phyloP scores from a whole-genome alignment of 2,888 invertebrate species.

The Limenitis camilla region DNA sequence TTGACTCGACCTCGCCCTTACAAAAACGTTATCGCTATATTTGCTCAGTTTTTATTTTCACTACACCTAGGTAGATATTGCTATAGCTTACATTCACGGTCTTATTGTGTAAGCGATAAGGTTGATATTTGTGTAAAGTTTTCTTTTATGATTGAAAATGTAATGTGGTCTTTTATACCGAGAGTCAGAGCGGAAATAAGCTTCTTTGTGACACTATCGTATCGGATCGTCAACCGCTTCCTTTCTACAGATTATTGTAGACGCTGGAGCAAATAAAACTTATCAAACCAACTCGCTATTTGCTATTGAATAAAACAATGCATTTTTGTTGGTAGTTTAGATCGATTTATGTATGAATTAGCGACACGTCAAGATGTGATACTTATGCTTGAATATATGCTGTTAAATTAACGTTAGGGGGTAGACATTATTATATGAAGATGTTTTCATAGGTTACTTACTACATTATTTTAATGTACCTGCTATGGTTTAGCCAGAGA shows the following conservation, averaged over 20 bases:
- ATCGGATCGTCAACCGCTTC: constrained; percentile 69
- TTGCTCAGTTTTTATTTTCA: constrained; percentile 72
- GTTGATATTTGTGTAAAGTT: constrained; percentile 25
- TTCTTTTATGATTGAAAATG: constrained; percentile 33
- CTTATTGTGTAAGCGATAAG: constrained; percentile 20
- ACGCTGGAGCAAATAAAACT: constrained; percentile 63
- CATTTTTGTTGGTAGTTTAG: background rate
- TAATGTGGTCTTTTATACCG: constrained; percentile 49
- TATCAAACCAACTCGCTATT: constrained; percentile 35
- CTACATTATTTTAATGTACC: too few relatives aligned
- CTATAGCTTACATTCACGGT: constrained; percentile 13
- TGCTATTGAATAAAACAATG: background rate
- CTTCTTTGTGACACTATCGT: constrained; percentile 70
- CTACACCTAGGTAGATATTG: constrained; percentile 50
- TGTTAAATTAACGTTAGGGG: too few relatives aligned
- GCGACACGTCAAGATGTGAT: too few relatives aligned
- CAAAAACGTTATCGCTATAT: constrained; percentile 67
- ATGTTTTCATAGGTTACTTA: too few relatives aligned
- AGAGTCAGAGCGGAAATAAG: constrained; percentile 68
- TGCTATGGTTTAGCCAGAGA: too few relatives aligned
- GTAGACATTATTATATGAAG: too few relatives aligned
- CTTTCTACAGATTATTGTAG: constrained; percentile 68
- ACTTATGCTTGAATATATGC: too few relatives aligned
- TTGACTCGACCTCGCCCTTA: constrained; percentile 66
- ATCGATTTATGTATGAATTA: background rate